phyloP scores from a whole-genome alignment of 2,113 vertebrate species.

The Hymenochirus boettgeri region DNA sequence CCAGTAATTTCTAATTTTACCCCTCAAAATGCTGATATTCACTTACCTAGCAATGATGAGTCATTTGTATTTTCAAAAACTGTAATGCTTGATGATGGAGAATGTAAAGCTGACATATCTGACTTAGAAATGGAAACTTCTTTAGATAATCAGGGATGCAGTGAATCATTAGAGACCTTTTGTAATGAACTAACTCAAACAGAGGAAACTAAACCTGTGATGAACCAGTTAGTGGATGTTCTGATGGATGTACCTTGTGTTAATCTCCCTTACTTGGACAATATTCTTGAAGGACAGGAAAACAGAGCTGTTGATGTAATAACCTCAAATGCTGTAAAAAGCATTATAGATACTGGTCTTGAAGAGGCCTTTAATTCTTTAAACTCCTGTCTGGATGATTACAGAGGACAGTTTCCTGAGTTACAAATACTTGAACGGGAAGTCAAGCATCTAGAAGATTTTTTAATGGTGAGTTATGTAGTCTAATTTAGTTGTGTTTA shows the following conservation, averaged over 20 bases:
- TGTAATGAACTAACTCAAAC: slow-evolving; percentile 1
- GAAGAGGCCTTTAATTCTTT: slow-evolving; percentile 75
- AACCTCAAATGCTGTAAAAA: background rate
- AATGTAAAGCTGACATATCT: background rate
- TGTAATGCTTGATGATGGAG: background rate
- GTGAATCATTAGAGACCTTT: background rate
- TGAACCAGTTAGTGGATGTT: background rate
- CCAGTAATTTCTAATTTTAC: background rate
- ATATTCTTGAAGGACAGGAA: slow-evolving; percentile 31
- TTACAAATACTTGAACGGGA: slow-evolving; percentile 86
- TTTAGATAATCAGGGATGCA: background rate
- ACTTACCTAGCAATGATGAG: background rate
- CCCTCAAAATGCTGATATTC: background rate
- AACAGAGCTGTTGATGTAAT: background rate
- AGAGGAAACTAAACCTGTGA: slow-evolving; percentile 7
- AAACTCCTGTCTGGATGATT: slow-evolving; percentile 84
- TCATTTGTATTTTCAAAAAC: background rate
- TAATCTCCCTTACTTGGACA: slow-evolving; percentile 44
- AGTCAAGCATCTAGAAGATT: slow-evolving; percentile 76
- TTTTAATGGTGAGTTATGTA: slow-evolving; percentile 81
- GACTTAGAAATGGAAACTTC: background rate
- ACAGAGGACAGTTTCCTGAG: slow-evolving; percentile 90
- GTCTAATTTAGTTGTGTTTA: too few species aligned
- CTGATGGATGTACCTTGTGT: background rate
- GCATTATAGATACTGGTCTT: slow-evolving; percentile 63